A percentile compares a stretch with the other conserved stretches of the same genome.
phyloP scores from a whole-genome alignment of 92 coral and sea anemone species.

The Parazoanthus darwini region DNA sequence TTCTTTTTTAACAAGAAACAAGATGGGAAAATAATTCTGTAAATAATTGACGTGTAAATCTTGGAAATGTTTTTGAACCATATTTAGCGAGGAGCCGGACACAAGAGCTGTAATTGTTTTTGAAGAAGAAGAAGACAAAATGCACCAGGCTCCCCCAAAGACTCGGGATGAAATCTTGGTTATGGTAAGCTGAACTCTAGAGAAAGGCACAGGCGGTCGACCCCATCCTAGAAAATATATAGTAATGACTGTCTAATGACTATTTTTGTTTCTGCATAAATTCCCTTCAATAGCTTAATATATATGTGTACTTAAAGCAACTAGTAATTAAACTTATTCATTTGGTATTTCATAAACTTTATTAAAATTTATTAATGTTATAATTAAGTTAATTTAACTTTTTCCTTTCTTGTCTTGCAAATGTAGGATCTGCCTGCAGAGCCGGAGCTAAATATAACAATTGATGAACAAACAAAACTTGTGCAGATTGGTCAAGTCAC shows the following conservation, averaged over 20 bases:
- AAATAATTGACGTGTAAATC: too few species aligned
- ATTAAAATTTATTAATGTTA: neutral
- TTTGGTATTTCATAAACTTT: too few species aligned
- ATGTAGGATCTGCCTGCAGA: slow-evolving; percentile 85
- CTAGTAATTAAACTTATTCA: too few species aligned
- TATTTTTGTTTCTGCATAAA: too few species aligned
- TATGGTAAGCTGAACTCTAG: slow-evolving; percentile 45
- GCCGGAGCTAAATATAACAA: slow-evolving; percentile 59
- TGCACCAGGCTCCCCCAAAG: slow-evolving; percentile 55
- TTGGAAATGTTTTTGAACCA: neutral
- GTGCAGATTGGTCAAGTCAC: slow-evolving; percentile 72
- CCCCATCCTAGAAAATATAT: too few species aligned
- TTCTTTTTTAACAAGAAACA: too few species aligned
- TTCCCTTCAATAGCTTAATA: too few species aligned
- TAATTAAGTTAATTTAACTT: neutral
- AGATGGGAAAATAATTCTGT: too few species aligned
- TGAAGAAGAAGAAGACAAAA: slow-evolving; percentile 73
- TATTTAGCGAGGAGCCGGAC: slow-evolving; percentile 39
- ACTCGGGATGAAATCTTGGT: slow-evolving; percentile 78
- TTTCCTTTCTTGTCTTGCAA: neutral
- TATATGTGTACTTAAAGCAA: too few species aligned
- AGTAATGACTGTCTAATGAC: too few species aligned
- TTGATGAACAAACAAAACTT: slow-evolving; percentile 63
- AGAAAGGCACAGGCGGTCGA: too few species aligned
- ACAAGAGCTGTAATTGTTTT: slow-evolving; percentile 44